Evolutionary conservation across 2,888 invertebrate species (phyloP).

Genomic region (Pristionchus japonicus): DNA sequence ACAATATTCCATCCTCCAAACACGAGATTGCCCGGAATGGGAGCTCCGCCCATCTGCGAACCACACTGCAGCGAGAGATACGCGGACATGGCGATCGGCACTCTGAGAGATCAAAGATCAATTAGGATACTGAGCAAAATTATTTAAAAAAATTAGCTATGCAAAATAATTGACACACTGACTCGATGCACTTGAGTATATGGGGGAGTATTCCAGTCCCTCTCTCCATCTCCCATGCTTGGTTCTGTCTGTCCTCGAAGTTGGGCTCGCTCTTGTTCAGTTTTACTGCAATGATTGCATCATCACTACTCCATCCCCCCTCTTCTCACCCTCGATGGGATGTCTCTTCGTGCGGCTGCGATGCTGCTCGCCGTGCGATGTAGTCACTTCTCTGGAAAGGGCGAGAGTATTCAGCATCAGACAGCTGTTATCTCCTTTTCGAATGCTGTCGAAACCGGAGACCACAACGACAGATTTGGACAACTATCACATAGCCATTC

Average conservation of each 20-base stretch:
- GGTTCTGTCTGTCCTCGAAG: background rate
- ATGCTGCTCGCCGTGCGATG: background rate
- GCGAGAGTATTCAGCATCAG: background rate
- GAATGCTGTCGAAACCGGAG: background rate
- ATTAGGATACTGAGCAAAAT: too few species aligned
- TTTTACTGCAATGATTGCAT: background rate
- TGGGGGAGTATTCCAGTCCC: background rate
- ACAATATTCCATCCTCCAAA: constrained; percentile 38
- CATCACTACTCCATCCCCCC: background rate
- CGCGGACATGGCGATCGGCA: background rate
- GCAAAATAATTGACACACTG: background rate
- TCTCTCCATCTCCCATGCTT: background rate
- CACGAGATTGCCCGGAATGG: background rate
- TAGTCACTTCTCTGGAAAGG: background rate
- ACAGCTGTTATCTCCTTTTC: too few species aligned
- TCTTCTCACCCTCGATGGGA: background rate
- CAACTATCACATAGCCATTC: background rate
- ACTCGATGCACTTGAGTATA: constrained; percentile 18
- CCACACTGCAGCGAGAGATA: background rate
- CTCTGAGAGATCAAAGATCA: background rate
- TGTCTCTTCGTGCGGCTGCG: background rate
- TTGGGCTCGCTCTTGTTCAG: background rate
- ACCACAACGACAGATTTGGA: background rate
- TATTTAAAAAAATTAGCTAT: background rate
- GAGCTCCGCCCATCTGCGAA: background rate